Conservation (phyloP, 2,888 invertebrate genomes). For the Zelleria hepariella region DNA sequence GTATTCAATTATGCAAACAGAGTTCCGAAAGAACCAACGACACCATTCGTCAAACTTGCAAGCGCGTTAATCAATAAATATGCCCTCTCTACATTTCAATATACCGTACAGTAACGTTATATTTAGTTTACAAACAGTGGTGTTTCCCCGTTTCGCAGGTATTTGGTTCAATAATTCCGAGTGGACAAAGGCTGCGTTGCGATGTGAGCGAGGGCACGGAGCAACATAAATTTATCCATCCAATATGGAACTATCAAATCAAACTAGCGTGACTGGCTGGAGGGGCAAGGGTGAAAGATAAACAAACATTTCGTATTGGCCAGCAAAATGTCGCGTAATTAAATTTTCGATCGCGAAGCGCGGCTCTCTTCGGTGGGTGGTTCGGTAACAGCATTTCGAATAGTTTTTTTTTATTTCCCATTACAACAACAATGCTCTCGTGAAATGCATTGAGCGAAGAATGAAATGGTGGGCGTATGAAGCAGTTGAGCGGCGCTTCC, state of each 20-base stretch:
- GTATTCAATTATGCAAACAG: constrained; percentile 70
- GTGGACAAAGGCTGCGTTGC: background rate
- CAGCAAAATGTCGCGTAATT: background rate
- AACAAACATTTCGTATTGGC: background rate
- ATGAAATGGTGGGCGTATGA: constrained; percentile 20
- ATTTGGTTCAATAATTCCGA: background rate
- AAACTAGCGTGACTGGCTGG: background rate
- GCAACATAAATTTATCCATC: background rate
- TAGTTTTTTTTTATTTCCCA: constrained; percentile 3
- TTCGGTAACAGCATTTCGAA: background rate
- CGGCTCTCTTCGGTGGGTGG: background rate
- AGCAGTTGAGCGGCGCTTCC: constrained; percentile 32
- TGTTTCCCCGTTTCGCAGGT: background rate
- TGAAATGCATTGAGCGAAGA: constrained; percentile 1
- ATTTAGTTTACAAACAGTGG: background rate
- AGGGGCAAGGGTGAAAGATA: background rate
- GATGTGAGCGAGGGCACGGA: background rate
- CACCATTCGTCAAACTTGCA: constrained; percentile 10
- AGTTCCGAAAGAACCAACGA: constrained; percentile 51
- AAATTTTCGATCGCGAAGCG: background rate
- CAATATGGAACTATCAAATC: background rate
- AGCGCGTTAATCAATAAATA: background rate
- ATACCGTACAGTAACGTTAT: background rate
- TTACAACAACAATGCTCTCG: background rate
- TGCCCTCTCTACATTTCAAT: background rate